Base-by-base conservation (phyloP, 1,140 invertebrate genomes). In the Hydropsyche tenuis region DNA sequence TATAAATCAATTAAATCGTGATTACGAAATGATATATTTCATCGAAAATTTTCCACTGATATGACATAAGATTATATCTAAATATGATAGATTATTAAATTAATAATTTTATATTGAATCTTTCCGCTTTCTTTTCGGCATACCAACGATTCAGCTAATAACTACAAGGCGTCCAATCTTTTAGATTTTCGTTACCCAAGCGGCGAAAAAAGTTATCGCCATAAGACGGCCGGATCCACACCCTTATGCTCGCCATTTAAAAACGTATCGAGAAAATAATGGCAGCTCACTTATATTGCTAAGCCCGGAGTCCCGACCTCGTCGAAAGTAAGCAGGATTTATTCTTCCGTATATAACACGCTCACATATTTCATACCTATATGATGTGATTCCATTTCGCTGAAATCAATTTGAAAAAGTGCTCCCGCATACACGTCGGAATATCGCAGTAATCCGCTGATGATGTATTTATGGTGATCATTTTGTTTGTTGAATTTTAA, bases 191-290 rank as follows among this genome's bases (percentile, higher is more conserved):
- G 56, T 69, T 72, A 42, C 69, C 73, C 43, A 16, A 56, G 69
- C 48, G 30, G 75, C 70, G 64, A 76, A 74, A 74, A 77, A 77
- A 77, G 73, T 77, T 77, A 77, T 77, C 75, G 69, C 65, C 73
- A 64, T 69, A 77, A 77, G 75, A 77, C 73, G 75, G 73, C 45
- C 43, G 75, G 75, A 73, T 78, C 74, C 77, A 72, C 77, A 70
- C 77, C 77, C 77, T 75, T 78, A 78, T 78, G 77, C 77, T 78
- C 64, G 72, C 77, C 72, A 78, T 78, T 78, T 78, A 78, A 78
- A 78, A 78, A 78, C 77, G 77, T 78, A 78, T 78, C 77, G 77
- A 63, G 72, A 78, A 72, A 68, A 73, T 75, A 75, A 78, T 78
- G 74, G 72, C 46, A 66, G 74, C 63, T 73, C 73, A 74, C 75